Evolutionary conservation across 2,888 invertebrate species (phyloP).

Genomic region (Sesamia inferens): DNA sequence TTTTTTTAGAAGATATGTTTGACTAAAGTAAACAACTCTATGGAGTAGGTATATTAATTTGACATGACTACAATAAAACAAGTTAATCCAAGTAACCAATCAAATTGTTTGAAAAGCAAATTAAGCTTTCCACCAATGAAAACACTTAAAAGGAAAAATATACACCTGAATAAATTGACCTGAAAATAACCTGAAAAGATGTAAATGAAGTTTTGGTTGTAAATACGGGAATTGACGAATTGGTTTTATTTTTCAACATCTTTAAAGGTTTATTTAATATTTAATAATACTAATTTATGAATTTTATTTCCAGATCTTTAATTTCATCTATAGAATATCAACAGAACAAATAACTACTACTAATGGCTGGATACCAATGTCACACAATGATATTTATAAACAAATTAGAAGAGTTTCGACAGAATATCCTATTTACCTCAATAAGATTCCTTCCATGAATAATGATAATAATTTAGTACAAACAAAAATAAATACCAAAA

Average conservation of each 20-base stretch:
- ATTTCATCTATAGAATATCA: slow-evolving; percentile 6
- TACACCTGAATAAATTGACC: too few relatives aligned
- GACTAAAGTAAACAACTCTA: too few relatives aligned
- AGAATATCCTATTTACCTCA: slow-evolving; percentile 23
- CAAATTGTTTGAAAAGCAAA: too few relatives aligned
- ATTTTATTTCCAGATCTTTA: slow-evolving; percentile 40
- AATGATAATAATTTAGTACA: slow-evolving; percentile 15
- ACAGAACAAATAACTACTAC: slow-evolving; percentile 33
- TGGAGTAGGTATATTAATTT: too few relatives aligned
- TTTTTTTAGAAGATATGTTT: too few relatives aligned
- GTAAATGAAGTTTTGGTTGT: too few relatives aligned
- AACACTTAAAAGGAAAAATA: too few relatives aligned
- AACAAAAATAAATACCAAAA: background rate
- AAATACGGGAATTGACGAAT: background rate
- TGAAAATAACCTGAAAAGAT: too few relatives aligned
- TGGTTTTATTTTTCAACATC: background rate
- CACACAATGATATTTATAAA: slow-evolving; percentile 55
- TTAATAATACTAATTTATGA: background rate
- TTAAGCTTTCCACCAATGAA: too few relatives aligned
- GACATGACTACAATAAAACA: too few relatives aligned
- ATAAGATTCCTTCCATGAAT: background rate
- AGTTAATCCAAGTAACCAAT: too few relatives aligned
- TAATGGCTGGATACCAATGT: slow-evolving; percentile 68
- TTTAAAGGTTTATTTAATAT: background rate
- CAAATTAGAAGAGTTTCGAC: slow-evolving; percentile 43